Evolutionary conservation across 2,888 invertebrate species (phyloP).

Genomic region (Hypolimnas misippus): DNA sequence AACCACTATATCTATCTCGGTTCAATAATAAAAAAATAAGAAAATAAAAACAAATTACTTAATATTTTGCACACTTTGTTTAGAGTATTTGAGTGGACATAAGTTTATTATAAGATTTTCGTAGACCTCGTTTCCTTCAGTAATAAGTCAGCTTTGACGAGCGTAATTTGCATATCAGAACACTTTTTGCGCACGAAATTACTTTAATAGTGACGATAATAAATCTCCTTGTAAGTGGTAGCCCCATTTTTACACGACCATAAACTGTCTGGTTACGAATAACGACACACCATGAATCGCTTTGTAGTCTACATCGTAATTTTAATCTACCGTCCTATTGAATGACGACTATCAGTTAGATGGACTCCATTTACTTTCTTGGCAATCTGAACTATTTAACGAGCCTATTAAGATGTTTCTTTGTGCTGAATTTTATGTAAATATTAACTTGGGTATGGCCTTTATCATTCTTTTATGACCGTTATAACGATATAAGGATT

Average conservation of each 20-base stretch:
- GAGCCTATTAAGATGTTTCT: background rate
- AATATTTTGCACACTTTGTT: too few relatives aligned
- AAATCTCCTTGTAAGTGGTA: slow-evolving; percentile 46
- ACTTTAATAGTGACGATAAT: slow-evolving; percentile 44
- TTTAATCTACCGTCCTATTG: slow-evolving; percentile 16
- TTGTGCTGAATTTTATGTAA: too few relatives aligned
- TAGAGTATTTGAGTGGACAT: too few relatives aligned
- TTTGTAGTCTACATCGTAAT: slow-evolving; percentile 20
- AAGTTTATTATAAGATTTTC: background rate
- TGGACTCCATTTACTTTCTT: background rate
- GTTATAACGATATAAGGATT: too few relatives aligned
- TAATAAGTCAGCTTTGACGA: slow-evolving; percentile 35
- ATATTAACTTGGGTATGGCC: too few relatives aligned
- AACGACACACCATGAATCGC: slow-evolving; percentile 28
- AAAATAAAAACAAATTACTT: too few relatives aligned
- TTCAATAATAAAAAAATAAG: too few relatives aligned
- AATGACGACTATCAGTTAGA: background rate
- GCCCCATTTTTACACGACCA: slow-evolving; percentile 42
- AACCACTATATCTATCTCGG: too few relatives aligned
- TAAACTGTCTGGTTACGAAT: slow-evolving; percentile 44
- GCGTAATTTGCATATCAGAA: slow-evolving; percentile 39
- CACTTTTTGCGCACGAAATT: slow-evolving; percentile 42
- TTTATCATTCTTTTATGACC: too few relatives aligned
- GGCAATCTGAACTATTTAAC: background rate
- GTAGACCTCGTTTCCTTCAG: background rate